Percentiles rank a stretch among this genome's conserved stretches.
Evolutionary conservation across 2,797 vertebrate species (phyloP).

Genomic region (Paramormyrops hopkinsi): DNA sequence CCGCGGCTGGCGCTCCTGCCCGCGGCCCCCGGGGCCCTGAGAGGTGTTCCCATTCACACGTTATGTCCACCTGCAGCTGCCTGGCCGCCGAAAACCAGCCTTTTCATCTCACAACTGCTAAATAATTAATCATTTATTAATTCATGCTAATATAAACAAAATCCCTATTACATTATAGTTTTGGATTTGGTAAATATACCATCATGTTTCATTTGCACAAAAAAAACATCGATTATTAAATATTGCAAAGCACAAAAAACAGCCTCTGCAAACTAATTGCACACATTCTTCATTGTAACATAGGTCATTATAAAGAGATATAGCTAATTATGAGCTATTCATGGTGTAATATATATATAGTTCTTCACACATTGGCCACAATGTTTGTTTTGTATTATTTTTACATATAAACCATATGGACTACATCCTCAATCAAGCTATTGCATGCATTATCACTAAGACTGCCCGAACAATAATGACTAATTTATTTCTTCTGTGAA

Average conservation of each 20-base stretch:
- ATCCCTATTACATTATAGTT: not conserved
- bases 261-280: not conserved
- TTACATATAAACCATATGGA: not conserved
- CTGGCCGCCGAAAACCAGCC: conserved; percentile 18
- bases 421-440: not conserved
- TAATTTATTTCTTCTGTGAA: not conserved
- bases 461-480: not conserved
- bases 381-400: not conserved
- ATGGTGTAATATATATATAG: not conserved
- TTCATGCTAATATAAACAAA: not conserved
- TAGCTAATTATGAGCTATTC: not conserved
- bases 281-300: not conserved
- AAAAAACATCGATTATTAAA: not conserved
- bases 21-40: not conserved
- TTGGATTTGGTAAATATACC: not conserved
- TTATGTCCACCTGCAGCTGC: not conserved
- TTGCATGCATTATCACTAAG: not conserved
- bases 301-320: not conserved
- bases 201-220: not conserved
- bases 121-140: conserved; percentile 2
- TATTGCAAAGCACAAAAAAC: not conserved
- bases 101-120: not conserved
- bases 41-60: not conserved
- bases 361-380: not conserved
- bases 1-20: not conserved